These are phyloP conservation scores for Gorilla gorilla DNA, from an alignment of 2,113 vertebrate species.

Conservation along the genomic window DNA sequence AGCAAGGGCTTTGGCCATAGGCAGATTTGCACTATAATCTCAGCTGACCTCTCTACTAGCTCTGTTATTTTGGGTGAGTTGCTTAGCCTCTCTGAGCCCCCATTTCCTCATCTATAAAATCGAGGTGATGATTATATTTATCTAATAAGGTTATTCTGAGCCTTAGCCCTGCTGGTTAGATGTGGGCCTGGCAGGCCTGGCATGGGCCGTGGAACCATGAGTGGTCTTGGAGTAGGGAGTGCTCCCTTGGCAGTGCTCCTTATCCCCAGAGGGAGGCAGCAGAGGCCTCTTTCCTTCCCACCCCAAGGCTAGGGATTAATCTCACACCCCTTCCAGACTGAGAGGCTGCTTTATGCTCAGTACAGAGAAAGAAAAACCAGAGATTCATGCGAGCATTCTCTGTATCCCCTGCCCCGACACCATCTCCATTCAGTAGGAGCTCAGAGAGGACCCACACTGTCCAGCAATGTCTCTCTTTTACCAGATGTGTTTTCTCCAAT, in stretches of 20 bases:
- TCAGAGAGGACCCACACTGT: rapidly evolving
- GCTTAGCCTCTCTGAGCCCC: neutral
- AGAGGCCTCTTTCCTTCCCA: neutral
- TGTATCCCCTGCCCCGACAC: neutral
- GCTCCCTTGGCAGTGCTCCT: neutral
- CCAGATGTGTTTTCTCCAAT: slow-evolving; percentile 54
- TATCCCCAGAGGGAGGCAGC: neutral
- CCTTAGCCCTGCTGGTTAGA: neutral
- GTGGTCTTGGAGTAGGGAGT: rapidly evolving
- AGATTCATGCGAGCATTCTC: neutral
- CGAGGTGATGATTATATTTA: neutral
- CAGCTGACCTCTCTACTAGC: neutral
- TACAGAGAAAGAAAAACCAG: neutral
- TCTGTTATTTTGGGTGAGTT: neutral
- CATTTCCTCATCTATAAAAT: neutral
- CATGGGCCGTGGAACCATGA: rapidly evolving
- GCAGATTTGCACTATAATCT: neutral
- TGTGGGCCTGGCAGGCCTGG: neutral
- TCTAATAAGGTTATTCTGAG: neutral
- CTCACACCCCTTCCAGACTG: neutral
- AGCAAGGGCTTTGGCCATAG: neutral
- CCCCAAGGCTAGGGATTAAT: neutral
- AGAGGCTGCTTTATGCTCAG: neutral
- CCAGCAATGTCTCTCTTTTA: neutral
- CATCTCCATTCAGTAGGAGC: neutral